Percentiles rank a stretch among this genome's conserved stretches.
These are phyloP conservation scores for Platyura marginata DNA, from an alignment of 1,140 invertebrate species.

Conservation along the genomic window DNA sequence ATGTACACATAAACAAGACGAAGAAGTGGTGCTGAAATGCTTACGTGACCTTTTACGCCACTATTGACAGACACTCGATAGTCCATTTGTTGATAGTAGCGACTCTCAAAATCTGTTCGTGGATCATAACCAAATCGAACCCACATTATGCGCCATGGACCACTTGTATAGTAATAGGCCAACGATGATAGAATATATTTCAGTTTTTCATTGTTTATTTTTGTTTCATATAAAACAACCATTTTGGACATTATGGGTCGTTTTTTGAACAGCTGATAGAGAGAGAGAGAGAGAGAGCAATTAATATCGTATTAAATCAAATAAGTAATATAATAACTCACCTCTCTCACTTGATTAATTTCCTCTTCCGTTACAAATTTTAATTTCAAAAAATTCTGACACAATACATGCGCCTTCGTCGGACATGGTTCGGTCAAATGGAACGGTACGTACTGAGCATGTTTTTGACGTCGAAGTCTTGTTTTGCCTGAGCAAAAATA, in stretches of 20 bases:
- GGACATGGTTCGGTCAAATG: slow-evolving; percentile 18
- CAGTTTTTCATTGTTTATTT: slow-evolving; percentile 38
- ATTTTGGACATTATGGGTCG: slow-evolving; percentile 73
- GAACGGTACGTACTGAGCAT: slow-evolving; percentile 8
- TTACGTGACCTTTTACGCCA: slow-evolving; percentile 9
- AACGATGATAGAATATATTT: slow-evolving; percentile 64
- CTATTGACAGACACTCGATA: slow-evolving; percentile 45
- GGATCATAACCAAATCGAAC: slow-evolving; percentile 76
- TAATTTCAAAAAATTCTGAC: slow-evolving; percentile 23
- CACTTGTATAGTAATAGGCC: slow-evolving; percentile 68
- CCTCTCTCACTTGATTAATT: slow-evolving; percentile 14
- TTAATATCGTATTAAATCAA: slow-evolving; percentile 2
- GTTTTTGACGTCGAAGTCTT: neutral
- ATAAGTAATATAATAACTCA: too few species aligned
- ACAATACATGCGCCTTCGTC: slow-evolving; percentile 13
- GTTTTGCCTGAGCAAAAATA: slow-evolving; percentile 5
- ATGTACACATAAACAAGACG: too few species aligned
- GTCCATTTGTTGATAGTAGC: slow-evolving; percentile 70
- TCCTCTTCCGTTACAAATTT: slow-evolving; percentile 22
- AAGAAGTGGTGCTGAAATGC: too few species aligned
- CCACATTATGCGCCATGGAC: slow-evolving; percentile 79
- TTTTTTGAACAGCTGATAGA: slow-evolving; percentile 55
- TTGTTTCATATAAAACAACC: slow-evolving; percentile 44
- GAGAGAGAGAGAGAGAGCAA: too few species aligned
- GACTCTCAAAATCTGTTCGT: slow-evolving; percentile 50